phyloP scores from a whole-genome alignment of 2,888 invertebrate genomes.

The Drosophila fulvimacula region DNA sequence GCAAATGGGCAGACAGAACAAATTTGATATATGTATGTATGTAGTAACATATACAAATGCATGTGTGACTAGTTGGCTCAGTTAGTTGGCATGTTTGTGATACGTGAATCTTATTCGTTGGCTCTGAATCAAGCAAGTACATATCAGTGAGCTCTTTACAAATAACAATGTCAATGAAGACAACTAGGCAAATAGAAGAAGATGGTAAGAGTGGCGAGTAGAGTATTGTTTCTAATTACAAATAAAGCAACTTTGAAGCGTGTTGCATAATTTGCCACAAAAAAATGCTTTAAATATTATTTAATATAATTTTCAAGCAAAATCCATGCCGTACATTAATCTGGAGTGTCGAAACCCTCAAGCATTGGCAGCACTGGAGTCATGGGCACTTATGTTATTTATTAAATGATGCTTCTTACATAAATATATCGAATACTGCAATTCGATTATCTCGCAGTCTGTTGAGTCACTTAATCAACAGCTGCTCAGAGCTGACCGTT shows the following conservation, averaged over 20 bases:
- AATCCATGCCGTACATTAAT: too few relatives aligned
- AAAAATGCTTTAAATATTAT: too few relatives aligned
- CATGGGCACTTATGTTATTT: too few relatives aligned
- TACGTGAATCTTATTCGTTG: constrained; percentile 49
- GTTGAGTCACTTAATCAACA: constrained; percentile 51
- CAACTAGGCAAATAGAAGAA: too few relatives aligned
- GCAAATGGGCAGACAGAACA: constrained; percentile 46
- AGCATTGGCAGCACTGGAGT: too few relatives aligned
- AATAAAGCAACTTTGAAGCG: too few relatives aligned
- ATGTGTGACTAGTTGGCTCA: constrained; percentile 29
- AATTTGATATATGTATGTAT: constrained; percentile 15
- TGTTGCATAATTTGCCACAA: too few relatives aligned
- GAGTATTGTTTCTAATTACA: not conserved
- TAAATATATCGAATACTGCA: not conserved
- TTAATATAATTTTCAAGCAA: not conserved
- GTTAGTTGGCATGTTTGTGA: constrained; percentile 33
- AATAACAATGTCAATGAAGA: not conserved
- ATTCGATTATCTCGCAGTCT: constrained; percentile 7
- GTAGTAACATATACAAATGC: constrained; percentile 9
- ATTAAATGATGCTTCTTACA: not conserved
- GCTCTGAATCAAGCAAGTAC: constrained; percentile 39
- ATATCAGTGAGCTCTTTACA: not conserved
- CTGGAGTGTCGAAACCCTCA: too few relatives aligned
- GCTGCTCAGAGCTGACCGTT: constrained; percentile 46
- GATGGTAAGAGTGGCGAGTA: too few relatives aligned